phyloP scores from a whole-genome alignment of 2,888 invertebrate species.

The Pogonocherus hispidulus region DNA sequence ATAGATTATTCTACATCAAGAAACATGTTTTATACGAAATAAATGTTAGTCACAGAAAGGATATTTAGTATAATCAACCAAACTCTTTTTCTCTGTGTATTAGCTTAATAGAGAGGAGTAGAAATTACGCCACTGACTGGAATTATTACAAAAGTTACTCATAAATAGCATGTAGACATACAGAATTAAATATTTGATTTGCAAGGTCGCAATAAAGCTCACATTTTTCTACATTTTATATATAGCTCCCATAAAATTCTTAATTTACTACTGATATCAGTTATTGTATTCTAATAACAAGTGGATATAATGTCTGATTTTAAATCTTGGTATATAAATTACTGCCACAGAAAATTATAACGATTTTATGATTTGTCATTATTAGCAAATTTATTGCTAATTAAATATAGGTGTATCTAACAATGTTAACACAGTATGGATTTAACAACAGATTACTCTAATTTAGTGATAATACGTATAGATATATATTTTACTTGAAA shows the following conservation, averaged over 20 bases:
- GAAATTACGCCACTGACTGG: no score
- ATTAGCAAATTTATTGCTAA: conserved; percentile 28
- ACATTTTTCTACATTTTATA: conserved; percentile 9
- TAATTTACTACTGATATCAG: conserved; percentile 32
- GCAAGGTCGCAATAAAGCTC: background rate
- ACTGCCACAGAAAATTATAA: conserved; percentile 27
- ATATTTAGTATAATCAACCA: no score
- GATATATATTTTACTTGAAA: conserved; percentile 22
- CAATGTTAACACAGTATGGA: conserved; percentile 28
- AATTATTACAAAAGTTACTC: background rate
- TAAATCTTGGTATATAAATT: conserved; percentile 31
- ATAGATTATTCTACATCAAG: no score
- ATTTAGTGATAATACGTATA: conserved; percentile 23
- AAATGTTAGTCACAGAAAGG: no score
- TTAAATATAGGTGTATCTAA: conserved; percentile 24
- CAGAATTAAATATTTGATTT: background rate
- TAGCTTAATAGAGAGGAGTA: no score
- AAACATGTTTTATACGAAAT: no score
- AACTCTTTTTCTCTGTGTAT: no score
- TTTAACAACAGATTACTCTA: conserved; percentile 26
- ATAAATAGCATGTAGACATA: background rate
- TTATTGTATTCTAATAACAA: conserved; percentile 26
- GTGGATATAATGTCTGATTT: conserved; percentile 30
- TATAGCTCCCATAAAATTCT: conserved; percentile 17
- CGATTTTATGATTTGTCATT: conserved; percentile 33